Evolutionary conservation across 2,797 vertebrate species (phyloP).

Genomic region (Sebastes flavidus): DNA sequence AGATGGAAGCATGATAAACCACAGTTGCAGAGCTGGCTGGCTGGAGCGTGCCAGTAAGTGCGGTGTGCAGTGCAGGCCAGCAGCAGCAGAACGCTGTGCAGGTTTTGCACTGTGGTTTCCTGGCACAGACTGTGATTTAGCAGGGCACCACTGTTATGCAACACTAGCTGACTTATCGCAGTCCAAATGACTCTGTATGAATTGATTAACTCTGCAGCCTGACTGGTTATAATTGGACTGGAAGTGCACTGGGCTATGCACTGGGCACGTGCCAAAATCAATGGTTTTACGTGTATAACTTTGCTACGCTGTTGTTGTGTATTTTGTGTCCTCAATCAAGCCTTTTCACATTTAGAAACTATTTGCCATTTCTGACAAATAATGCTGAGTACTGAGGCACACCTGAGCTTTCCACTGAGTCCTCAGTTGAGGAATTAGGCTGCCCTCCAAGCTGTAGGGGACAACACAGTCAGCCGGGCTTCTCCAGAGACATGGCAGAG

Average conservation of each 20-base stretch:
- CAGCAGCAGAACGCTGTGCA: slow-evolving; percentile 47
- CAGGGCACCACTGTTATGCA: slow-evolving; percentile 63
- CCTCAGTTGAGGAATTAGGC: slow-evolving; percentile 14
- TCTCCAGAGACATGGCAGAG: slow-evolving; percentile 43
- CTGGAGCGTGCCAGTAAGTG: slow-evolving; percentile 11
- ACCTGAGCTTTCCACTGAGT: slow-evolving; percentile 43
- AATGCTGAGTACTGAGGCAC: slow-evolving; percentile 11
- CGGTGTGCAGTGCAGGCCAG: slow-evolving; percentile 22
- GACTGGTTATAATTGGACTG: slow-evolving; percentile 71
- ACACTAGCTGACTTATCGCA: slow-evolving; percentile 68
- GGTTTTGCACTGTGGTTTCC: slow-evolving; percentile 43
- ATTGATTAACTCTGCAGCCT: slow-evolving; percentile 69
- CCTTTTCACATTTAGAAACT: not conserved
- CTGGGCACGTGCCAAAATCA: slow-evolving; percentile 66
- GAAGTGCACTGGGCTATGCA: slow-evolving; percentile 49
- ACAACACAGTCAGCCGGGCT: slow-evolving; percentile 21
- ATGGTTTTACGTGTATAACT: slow-evolving; percentile 43
- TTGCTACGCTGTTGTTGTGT: slow-evolving; percentile 10
- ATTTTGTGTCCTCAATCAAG: not conserved
- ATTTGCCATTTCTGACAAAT: slow-evolving; percentile 8
- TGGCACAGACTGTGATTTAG: slow-evolving; percentile 59
- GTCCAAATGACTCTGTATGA: slow-evolving; percentile 68
- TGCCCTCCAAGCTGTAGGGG: slow-evolving; percentile 34
- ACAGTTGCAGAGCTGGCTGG: slow-evolving; percentile 32
- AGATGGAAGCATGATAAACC: slow-evolving; percentile 14